A percentile compares a stretch with the other conserved stretches of the same genome.
phyloP scores from a whole-genome alignment of 2,888 invertebrate species.

The Drosophila kambysellisi region DNA sequence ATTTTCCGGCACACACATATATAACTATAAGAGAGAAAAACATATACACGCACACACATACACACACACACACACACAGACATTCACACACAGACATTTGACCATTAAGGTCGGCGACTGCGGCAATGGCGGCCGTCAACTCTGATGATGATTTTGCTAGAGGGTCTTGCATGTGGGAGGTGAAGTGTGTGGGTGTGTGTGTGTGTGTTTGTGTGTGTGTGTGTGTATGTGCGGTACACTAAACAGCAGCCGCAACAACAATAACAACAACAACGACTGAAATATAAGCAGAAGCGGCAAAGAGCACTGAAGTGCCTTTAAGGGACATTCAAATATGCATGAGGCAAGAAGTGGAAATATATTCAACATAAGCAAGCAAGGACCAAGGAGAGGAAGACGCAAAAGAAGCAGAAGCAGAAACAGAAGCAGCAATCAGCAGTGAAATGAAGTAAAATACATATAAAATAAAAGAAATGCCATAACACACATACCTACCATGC shows the following conservation, averaged over 20 bases:
- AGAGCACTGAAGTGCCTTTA: slow-evolving; percentile 76
- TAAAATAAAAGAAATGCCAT: slow-evolving; percentile 69
- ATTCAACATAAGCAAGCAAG: slow-evolving; percentile 6
- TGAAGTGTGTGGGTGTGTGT: not conserved
- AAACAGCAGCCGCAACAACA: slow-evolving; percentile 53
- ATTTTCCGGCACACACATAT: slow-evolving; percentile 42
- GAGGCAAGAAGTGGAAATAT: slow-evolving; percentile 57
- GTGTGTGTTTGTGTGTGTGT: slow-evolving; percentile 1
- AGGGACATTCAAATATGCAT: slow-evolving; percentile 80
- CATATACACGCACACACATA: slow-evolving; percentile 19
- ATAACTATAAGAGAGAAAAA: slow-evolving; percentile 10
- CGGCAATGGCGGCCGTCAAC: slow-evolving; percentile 70
- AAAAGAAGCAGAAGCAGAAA: not conserved
- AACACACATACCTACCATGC: slow-evolving; percentile 56
- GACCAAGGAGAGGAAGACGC: not conserved
- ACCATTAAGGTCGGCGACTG: slow-evolving; percentile 71
- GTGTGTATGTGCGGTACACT: slow-evolving; percentile 35
- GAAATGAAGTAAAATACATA: slow-evolving; percentile 72
- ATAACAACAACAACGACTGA: slow-evolving; percentile 33
- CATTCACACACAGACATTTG: slow-evolving; percentile 47
- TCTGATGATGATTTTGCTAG: slow-evolving; percentile 61
- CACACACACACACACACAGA: slow-evolving; percentile 23
- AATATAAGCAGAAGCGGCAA: slow-evolving; percentile 46
- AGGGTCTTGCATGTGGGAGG: slow-evolving; percentile 10
- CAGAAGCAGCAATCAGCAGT: slow-evolving; percentile 50